Percentiles rank a stretch among this genome's conserved stretches.
Conservation (phyloP, 2,113 vertebrate genomes). For the Pseudopipra pipra region DNA sequence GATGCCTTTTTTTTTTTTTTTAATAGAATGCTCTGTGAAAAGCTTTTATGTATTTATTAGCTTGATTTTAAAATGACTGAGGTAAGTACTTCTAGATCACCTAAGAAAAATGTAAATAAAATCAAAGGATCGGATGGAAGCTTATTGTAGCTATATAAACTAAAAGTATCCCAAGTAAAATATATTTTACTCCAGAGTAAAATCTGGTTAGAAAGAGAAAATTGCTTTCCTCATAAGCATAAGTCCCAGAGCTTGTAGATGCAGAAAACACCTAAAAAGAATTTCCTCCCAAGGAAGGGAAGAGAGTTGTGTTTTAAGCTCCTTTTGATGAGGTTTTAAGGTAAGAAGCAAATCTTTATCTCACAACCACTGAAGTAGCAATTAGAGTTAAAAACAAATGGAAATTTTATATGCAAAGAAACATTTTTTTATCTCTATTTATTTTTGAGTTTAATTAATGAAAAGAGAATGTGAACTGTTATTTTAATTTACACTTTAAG, state of each 20-base stretch:
- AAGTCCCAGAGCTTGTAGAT: constrained; percentile 38
- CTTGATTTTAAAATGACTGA: constrained; percentile 48
- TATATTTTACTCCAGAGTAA: constrained; percentile 69
- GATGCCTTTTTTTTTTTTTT: background rate
- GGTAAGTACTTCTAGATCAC: constrained; percentile 50
- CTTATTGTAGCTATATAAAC: constrained; percentile 21
- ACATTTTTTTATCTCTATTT: background rate
- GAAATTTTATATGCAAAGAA: background rate
- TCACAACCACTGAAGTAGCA: background rate
- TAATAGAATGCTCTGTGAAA: constrained; percentile 26
- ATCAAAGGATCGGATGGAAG: constrained; percentile 23
- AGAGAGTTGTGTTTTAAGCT: background rate
- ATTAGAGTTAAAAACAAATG: background rate
- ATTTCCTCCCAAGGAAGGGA: background rate
- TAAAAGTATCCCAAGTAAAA: constrained; percentile 56
- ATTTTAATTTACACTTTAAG: background rate
- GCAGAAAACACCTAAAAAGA: constrained; percentile 6
- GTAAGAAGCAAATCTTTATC: background rate
- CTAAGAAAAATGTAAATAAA: background rate
- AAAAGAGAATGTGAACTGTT: background rate
- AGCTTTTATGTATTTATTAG: background rate
- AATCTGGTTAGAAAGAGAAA: constrained; percentile 69
- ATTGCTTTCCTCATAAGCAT: constrained; percentile 54
- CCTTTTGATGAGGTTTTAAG: background rate
- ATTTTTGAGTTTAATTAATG: background rate